Evolutionary conservation across 2,113 vertebrate species (phyloP).

Genomic region (Rhea pennata): DNA sequence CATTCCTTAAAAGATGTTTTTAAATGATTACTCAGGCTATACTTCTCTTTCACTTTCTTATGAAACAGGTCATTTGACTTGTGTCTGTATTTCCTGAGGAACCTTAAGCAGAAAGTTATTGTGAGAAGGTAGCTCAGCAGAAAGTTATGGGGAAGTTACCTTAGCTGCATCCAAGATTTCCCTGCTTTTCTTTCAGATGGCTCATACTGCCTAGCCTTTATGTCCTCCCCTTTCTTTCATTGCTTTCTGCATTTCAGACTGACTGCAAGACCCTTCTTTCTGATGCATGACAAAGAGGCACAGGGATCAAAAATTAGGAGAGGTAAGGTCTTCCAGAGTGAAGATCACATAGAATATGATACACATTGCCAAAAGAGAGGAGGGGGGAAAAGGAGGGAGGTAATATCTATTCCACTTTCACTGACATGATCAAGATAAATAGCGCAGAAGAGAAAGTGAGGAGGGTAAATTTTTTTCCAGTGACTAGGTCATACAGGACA

Average conservation of each 20-base stretch:
- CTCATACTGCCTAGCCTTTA: not conserved
- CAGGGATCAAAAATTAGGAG: not conserved
- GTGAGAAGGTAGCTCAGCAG: not conserved
- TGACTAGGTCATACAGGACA: not conserved
- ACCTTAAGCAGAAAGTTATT: not conserved
- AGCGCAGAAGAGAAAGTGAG: not conserved
- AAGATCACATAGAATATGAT: not conserved
- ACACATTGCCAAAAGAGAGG: not conserved
- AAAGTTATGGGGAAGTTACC: not conserved
- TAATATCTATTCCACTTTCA: not conserved
- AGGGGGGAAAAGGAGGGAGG: not conserved
- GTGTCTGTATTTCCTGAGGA: not conserved
- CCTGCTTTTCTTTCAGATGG: not conserved
- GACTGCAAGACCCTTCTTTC: not conserved
- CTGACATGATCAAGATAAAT: not conserved
- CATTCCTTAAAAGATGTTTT: not conserved
- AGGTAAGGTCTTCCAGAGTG: not conserved
- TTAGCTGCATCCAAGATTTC: not conserved
- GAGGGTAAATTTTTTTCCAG: not conserved
- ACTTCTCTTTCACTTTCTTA: not conserved
- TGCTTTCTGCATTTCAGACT: not conserved
- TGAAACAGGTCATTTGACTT: not conserved
- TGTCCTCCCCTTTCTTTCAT: not conserved
- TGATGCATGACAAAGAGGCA: not conserved
- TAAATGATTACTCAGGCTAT: not conserved